Evolutionary conservation across 1,140 invertebrate species (phyloP), one percentile per base, ranked within the genome.

Genomic region (Gonioctena quinquepunctata): DNA sequence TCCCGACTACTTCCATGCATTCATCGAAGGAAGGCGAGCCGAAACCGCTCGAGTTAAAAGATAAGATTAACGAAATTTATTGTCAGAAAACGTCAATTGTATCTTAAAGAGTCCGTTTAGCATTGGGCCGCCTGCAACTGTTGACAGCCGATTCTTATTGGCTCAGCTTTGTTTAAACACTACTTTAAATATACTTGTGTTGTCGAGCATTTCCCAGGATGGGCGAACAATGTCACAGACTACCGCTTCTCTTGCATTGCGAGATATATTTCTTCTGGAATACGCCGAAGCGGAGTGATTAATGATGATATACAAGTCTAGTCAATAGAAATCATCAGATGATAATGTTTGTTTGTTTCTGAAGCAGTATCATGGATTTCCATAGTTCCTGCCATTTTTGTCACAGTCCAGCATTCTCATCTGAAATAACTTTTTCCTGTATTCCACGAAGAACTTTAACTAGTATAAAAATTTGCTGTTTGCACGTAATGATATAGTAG

Each of bases 61-160:
- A 74, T 74, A 74, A 74, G 69, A 68, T 66, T 67, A 63, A 64
- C 25, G 54, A 63, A 68, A 70, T 74, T 74, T 71, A 74, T 74
- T 63, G 65, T 59, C 67, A 69, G 71, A 66, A 69, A 64, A 68
- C 64, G 71, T 70, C 71, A 73, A 73, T 73, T 73, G 71, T 73
- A 67, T 70, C 71, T 67, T 73, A 73, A 73, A 73, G 33, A 42
- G 33, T 42, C 33, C 33, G 33, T 42, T 42, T 70, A 70, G 71
- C 65, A 63, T 56, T 60, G 54, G 71, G 22, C 62, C 60, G 26
- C 64, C 56, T 62, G 33, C 54, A 25, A 72, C 61, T 56, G 57
- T 65, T 70, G 63, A 69, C 64, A 48, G 64, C 66, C 64, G 22
- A 57, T 52, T 63, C 56, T 67, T 67, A 65, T 69, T 69, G 67